Percentiles rank a stretch among this genome's conserved stretches.
Conservation (phyloP, 2,113 vertebrate species). For the Helogale parvula region DNA sequence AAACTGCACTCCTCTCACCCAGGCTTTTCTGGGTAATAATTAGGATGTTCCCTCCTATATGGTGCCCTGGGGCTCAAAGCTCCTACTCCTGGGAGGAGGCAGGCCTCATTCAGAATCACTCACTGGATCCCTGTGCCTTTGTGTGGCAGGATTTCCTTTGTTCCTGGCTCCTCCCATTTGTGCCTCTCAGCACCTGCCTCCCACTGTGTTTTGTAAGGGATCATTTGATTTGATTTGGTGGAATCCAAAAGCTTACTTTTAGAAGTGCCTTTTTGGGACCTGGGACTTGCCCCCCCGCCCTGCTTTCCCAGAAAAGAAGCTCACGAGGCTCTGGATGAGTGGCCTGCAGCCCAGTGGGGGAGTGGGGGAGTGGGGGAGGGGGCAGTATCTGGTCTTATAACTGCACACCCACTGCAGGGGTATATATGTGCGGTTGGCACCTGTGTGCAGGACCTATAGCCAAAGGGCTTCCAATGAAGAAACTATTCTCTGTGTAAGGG, state of each 20-base stretch:
- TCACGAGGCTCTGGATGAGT: neutral
- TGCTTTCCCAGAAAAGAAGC: neutral
- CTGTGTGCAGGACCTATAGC: neutral
- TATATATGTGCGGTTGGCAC: neutral
- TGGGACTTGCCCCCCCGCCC: neutral
- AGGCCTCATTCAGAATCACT: slow-evolving; percentile 36
- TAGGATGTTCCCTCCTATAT: neutral
- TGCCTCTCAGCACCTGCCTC: slow-evolving; percentile 8
- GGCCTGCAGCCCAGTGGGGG: no score
- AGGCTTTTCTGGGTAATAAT: slow-evolving; percentile 37
- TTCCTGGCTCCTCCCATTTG: neutral
- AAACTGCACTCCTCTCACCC: slow-evolving; percentile 3
- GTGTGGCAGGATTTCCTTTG: slow-evolving; percentile 10
- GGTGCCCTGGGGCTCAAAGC: neutral
- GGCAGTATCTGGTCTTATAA: neutral
- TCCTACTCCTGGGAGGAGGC: neutral
- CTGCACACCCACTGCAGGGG: neutral
- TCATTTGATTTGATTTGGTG: neutral
- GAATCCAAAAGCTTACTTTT: neutral
- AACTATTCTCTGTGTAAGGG: neutral
- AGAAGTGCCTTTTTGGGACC: neutral
- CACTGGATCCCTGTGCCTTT: slow-evolving; percentile 31
- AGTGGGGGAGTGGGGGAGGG: neutral
- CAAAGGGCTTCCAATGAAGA: neutral
- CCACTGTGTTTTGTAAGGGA: neutral